Base-by-base conservation (phyloP, 1,140 invertebrate genomes). In the Acyrthosiphon pisum region DNA sequence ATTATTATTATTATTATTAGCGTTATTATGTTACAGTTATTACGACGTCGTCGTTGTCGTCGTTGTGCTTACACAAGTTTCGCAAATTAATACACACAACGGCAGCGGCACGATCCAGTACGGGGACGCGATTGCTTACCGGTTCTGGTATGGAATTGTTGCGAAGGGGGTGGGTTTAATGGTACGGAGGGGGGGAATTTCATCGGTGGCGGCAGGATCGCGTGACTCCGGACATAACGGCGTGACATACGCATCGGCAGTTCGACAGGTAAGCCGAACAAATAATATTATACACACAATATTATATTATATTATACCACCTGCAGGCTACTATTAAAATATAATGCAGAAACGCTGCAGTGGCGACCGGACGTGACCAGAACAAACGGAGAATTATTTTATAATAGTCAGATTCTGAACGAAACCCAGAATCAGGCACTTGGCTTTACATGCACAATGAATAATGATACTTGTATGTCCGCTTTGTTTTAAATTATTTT, bases 71-170 rank as follows among this genome's bases (percentile, higher is more conserved):
- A 41, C 48, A 89, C 50, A 56, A 89, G 35, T 89, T 89, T 56
- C 9, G 50, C 50, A 89, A 89, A 89, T 89, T 53, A 89, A 89
- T 89, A 89, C 35, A 41, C 50, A 26, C 35, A 48, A 37, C n/a
- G 20, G 46, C 48, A 35, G 50, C 48, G 88, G 88, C 88, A 89
- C 88, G 50, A 89, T 56, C 50, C 50, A 89, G 88, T 89, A 89
- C 88, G 50, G 50, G 20, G n/a, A 37, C 44, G 4, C 30, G 46
- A 30, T 35, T n/a, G 30, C 60, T 76, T n/a, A 18, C 60, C n/a
- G 14, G 60, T 20, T 76, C 14, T 76, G 60, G 30, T 14, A 76
- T n/a, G 8, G 50, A 20, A 23, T 7, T 22, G 50, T 53, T 53
- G 50, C 0, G 30, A n/a, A n/a, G 14, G 60, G 60, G 30, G 30